Conservation (phyloP, 2,113 vertebrate species). For the Elaphurus davidianus region DNA sequence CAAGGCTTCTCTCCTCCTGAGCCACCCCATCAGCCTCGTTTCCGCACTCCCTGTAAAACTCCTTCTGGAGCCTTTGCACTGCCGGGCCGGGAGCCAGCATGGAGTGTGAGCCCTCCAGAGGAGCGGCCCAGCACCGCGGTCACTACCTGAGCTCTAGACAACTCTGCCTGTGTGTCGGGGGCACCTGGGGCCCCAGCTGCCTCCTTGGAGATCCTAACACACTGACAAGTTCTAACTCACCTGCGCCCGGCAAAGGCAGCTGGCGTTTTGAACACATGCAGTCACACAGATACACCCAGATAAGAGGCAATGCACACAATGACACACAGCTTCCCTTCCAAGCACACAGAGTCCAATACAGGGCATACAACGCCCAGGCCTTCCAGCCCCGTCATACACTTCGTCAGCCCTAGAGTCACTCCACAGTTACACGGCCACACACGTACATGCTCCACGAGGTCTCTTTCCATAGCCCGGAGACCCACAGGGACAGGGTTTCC, state of each 20-base stretch:
- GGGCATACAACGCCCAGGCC: not conserved
- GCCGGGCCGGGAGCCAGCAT: too few relatives aligned
- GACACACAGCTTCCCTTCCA: not conserved
- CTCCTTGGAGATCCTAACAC: not conserved
- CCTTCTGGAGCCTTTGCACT: not conserved
- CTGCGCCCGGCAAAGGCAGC: not conserved
- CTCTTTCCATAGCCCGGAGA: not conserved
- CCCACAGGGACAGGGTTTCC: not conserved
- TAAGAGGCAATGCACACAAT: not conserved
- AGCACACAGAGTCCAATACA: not conserved
- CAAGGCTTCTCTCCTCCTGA: not conserved
- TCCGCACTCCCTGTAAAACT: too few relatives aligned
- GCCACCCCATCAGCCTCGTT: not conserved
- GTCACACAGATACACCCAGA: not conserved
- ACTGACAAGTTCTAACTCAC: not conserved
- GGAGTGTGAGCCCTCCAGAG: fast-evolving
- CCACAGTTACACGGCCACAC: too few relatives aligned
- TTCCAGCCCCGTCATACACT: too few relatives aligned
- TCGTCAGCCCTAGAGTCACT: too few relatives aligned
- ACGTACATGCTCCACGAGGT: fast-evolving
- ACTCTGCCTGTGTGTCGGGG: fast-evolving
- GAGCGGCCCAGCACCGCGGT: fast-evolving
- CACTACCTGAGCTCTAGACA: too few relatives aligned
- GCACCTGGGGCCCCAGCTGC: not conserved
- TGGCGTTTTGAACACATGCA: not conserved